These are phyloP conservation scores for Cotesia congregata DNA, from an alignment of 2,888 invertebrate species.

Conservation along the genomic window DNA sequence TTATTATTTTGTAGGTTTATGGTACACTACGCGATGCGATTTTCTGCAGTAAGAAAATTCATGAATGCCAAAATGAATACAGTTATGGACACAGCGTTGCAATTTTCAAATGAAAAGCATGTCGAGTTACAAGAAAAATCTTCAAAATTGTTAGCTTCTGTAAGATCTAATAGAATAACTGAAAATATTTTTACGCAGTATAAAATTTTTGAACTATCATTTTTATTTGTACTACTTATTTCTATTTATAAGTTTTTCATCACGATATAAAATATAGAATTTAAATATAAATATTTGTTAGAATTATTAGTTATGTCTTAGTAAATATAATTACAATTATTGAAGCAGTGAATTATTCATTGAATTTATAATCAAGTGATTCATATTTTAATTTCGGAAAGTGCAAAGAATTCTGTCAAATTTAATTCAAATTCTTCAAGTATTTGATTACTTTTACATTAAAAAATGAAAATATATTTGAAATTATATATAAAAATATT, in stretches of 20 bases:
- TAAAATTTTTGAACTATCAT: background rate
- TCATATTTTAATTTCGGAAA: no score
- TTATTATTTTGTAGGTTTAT: background rate
- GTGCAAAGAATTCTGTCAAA: no score
- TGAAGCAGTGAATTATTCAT: no score
- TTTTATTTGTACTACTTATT: background rate
- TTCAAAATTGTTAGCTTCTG: background rate
- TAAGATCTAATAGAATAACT: background rate
- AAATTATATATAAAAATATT: no score
- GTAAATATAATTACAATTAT: no score
- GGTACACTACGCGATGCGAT: background rate
- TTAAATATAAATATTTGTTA: no score
- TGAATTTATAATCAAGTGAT: no score
- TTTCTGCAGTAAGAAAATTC: background rate
- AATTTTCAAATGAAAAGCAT: background rate
- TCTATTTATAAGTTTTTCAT: background rate
- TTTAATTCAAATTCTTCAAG: no score
- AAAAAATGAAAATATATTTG: no score
- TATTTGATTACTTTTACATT: no score
- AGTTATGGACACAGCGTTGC: background rate
- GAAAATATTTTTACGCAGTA: background rate
- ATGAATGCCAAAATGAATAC: background rate
- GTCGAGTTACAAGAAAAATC: background rate
- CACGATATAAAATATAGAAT: no score
- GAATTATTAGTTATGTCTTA: no score